phyloP scores from a whole-genome alignment of 2,113 vertebrate genomes.

The Pyrgilauda ruficollis region DNA sequence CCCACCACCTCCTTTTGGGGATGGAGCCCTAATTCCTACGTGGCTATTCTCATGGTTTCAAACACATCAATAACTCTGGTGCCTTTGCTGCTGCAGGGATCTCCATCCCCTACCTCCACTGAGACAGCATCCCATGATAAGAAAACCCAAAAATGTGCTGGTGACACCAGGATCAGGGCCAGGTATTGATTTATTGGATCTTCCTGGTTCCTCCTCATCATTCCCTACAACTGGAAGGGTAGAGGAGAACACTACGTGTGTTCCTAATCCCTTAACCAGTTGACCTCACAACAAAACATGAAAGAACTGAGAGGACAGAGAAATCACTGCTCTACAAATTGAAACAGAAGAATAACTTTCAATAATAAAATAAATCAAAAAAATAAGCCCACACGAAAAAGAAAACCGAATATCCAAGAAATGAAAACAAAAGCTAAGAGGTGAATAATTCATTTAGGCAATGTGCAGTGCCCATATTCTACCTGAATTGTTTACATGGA shows the following conservation, averaged over 20 bases:
- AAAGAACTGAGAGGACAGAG: not conserved
- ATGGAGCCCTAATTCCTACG: not conserved
- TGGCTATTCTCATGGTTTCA: not conserved
- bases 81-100: not conserved
- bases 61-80: not conserved
- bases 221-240: not conserved
- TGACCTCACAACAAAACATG: not conserved
- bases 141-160: not conserved
- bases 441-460: not conserved
- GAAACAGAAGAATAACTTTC: not conserved
- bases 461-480: not conserved
- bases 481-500: not conserved
- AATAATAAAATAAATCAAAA: not conserved
- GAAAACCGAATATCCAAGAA: not conserved
- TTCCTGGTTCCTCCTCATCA: not conserved
- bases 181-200: not conserved
- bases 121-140: accelerated
- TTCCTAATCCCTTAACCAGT: not conserved
- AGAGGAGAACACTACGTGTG: not conserved
- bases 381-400: accelerated
- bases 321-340: not conserved
- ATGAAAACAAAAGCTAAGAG: not conserved
- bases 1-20: not conserved
- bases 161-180: not conserved
- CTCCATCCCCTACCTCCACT: not conserved